Conservation (phyloP, 2,113 vertebrate genomes). For the Tupaia tana region DNA sequence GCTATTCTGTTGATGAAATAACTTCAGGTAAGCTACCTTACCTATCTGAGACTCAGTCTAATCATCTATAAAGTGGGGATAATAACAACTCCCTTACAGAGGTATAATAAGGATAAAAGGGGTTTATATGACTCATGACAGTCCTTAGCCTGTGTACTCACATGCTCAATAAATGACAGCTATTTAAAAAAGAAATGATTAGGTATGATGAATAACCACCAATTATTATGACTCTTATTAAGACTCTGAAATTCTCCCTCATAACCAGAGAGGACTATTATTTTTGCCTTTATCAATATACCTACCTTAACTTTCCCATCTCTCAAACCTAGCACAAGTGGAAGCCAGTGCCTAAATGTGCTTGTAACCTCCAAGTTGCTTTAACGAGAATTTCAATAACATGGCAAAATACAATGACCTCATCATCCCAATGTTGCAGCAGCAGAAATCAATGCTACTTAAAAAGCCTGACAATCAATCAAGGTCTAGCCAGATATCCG, state of each 20-base stretch:
- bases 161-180: background rate
- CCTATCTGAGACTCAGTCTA: background rate
- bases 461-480: slow-evolving; percentile 85
- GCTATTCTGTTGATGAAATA: background rate
- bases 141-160: background rate
- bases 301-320: slow-evolving; percentile 20
- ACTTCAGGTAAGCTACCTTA: background rate
- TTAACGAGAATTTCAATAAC: slow-evolving; percentile 83
- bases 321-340: slow-evolving; percentile 44
- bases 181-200: slow-evolving; percentile 38
- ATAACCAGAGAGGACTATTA: background rate
- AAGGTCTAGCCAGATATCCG: slow-evolving; percentile 79
- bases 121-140: background rate
- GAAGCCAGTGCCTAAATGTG: slow-evolving; percentile 28
- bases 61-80: background rate
- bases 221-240: background rate
- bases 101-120: background rate
- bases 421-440: slow-evolving; percentile 83
- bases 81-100: background rate
- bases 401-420: slow-evolving; percentile 85
- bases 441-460: slow-evolving; percentile 86
- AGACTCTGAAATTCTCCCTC: slow-evolving; percentile 23
- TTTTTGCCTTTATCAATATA: slow-evolving; percentile 7
- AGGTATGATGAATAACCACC: background rate
- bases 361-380: slow-evolving; percentile 72